phyloP scores from a whole-genome alignment of 1,140 invertebrate species.

The Sesamia nonagrioides region DNA sequence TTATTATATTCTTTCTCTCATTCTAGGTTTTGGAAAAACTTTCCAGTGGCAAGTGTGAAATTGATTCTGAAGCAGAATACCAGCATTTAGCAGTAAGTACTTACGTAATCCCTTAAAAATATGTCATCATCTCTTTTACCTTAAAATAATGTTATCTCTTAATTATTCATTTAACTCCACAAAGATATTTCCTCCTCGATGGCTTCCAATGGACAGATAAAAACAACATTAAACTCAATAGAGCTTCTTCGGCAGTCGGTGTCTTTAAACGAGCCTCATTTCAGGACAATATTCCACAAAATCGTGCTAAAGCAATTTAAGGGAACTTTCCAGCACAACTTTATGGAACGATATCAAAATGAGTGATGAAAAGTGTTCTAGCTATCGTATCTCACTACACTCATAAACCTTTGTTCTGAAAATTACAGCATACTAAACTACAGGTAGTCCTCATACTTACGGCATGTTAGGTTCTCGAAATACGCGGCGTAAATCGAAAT shows the following conservation, averaged over 20 bases:
- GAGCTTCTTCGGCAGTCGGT: too few species aligned
- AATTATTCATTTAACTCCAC: neutral
- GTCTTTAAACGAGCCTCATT: too few species aligned
- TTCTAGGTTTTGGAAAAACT: slow-evolving; percentile 70
- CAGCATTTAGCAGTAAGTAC: slow-evolving; percentile 72
- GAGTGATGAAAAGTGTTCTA: neutral
- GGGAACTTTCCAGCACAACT: neutral
- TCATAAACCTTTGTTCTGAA: neutral
- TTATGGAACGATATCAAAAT: neutral
- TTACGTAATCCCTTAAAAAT: neutral
- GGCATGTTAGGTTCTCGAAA: too few species aligned
- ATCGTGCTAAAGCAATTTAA: neutral
- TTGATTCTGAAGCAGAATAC: slow-evolving; percentile 62
- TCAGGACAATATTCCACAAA: neutral
- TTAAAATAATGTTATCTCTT: too few species aligned
- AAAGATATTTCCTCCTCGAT: neutral
- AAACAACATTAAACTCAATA: neutral
- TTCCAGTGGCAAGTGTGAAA: slow-evolving; percentile 61
- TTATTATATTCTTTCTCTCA: neutral
- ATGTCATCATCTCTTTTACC: neutral
- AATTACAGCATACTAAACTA: neutral
- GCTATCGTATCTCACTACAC: neutral
- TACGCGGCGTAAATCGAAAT: too few species aligned
- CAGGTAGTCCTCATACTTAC: too few species aligned
- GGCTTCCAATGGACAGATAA: neutral